These are phyloP conservation scores for Aphodius sticticus DNA, from an alignment of 2,888 invertebrate species.

Conservation along the genomic window DNA sequence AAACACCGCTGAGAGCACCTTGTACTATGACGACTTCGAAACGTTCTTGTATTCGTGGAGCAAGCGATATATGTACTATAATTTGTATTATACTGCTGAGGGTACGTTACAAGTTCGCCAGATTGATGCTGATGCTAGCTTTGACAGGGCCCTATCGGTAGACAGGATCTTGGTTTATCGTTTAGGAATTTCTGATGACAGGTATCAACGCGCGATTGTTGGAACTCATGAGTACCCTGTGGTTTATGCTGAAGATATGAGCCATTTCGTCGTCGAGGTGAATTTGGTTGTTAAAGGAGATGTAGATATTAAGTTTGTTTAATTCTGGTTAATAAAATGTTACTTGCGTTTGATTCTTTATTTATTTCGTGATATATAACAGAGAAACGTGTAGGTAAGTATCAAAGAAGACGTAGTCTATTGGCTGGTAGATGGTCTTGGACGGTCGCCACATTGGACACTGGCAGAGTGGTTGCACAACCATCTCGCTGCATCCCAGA, in stretches of 20 bases:
- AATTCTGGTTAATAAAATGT: background rate
- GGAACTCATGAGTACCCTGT: slow-evolving; percentile 7
- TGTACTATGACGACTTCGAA: slow-evolving; percentile 91
- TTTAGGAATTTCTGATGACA: background rate
- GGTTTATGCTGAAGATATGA: background rate
- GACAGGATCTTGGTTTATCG: slow-evolving; percentile 20
- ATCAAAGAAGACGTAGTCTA: too few species aligned
- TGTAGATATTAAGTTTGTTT: background rate
- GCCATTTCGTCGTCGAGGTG: slow-evolving; percentile 10
- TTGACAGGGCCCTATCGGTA: background rate
- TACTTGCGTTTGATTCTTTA: background rate
- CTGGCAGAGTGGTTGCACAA: too few species aligned
- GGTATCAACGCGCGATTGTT: slow-evolving; percentile 1
- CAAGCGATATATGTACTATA: slow-evolving; percentile 73
- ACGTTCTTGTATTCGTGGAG: slow-evolving; percentile 76
- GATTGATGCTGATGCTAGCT: slow-evolving; percentile 21
- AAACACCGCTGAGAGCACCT: slow-evolving; percentile 72
- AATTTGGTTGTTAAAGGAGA: slow-evolving; percentile 11
- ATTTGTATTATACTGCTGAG: slow-evolving; percentile 66
- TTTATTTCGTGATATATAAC: background rate
- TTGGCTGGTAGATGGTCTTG: too few species aligned
- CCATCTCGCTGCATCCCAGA: too few species aligned
- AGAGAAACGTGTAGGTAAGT: background rate
- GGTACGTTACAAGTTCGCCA: slow-evolving; percentile 36
- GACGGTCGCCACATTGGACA: too few species aligned